Evolutionary conservation across 2,113 vertebrate genomes (phyloP), one percentile per base, ranked within the genome.

Genomic region (Pimephales promelas): DNA sequence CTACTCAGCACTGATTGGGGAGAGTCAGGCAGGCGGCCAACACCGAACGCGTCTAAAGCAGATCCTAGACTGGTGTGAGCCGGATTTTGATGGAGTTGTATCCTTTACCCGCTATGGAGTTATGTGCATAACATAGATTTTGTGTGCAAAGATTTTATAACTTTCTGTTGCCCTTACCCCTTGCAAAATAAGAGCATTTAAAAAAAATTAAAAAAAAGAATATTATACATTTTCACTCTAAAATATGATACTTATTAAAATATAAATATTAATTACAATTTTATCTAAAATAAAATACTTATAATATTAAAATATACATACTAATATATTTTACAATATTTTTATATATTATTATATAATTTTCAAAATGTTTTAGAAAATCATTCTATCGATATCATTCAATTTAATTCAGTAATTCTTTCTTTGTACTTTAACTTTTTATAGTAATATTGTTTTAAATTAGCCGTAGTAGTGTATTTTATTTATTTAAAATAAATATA

Each of bases 11-110:
- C 94, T 99, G 90, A 99, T 99, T 0, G 98, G 98, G 0, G 98
- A 99, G 89, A 99, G 98, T 93, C 97, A 98, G 87, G 97, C 97
- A 0, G 98, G 98, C 0, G 98, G 98, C 10, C 97, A 98, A 93
- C 98, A 95, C 87, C 94, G 97, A 75, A 99, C 98, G 0, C 95
- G 98, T 84, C 93, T 99, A 62, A 96, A 96, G 85, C 98, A 99
- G 90, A 99, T 99, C 86, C 90, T 98, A 85, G 97, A 99, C 78
- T 99, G 98, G 98, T 99, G 97, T 75, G 96, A 95, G 72, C 94
- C 95, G 16, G 95, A 95, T 85, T 99, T 99, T 79, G 96, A 98
- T 3, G 98, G 98, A 87, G 97, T 99, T 18, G 97, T 99, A 99
- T 98, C 98, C 97, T 97, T 92, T 26, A 77, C 72, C 11, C 54